Evolutionary conservation across 2,113 vertebrate genomes (phyloP).

Genomic region (Hippocampus zosterae): DNA sequence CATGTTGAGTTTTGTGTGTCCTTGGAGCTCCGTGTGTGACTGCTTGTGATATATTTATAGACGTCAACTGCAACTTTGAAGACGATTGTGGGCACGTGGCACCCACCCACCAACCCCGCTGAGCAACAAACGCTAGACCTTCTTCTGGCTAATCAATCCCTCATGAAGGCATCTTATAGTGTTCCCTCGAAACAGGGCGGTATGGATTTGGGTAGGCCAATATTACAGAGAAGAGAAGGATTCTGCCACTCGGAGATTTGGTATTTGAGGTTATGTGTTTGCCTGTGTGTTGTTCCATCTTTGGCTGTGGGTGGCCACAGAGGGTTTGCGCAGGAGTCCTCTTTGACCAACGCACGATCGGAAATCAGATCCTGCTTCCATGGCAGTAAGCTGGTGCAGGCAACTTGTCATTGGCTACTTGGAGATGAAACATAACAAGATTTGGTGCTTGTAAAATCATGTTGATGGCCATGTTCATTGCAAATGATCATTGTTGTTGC

Average conservation of each 20-base stretch:
- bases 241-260: slow-evolving; percentile 42
- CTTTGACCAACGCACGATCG: slow-evolving; percentile 34
- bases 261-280: slow-evolving; percentile 36
- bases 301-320: slow-evolving; percentile 40
- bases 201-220: slow-evolving; percentile 33
- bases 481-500: neutral
- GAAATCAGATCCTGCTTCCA: slow-evolving; percentile 25
- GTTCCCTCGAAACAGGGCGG: slow-evolving; percentile 24
- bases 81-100: neutral
- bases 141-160: slow-evolving; percentile 4
- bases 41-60: neutral
- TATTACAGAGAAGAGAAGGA: slow-evolving; percentile 54
- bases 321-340: slow-evolving; percentile 40
- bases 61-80: neutral
- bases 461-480: slow-evolving; percentile 3
- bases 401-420: slow-evolving; percentile 5
- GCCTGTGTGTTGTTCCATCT: slow-evolving; percentile 27
- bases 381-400: slow-evolving; percentile 2
- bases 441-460: slow-evolving; percentile 6
- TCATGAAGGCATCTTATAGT: slow-evolving; percentile 25
- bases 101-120: neutral
- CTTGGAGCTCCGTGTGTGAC: neutral
- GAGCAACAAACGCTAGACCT: neutral
- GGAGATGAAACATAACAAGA: neutral
- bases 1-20: neutral